Evolutionary conservation across 2,888 invertebrate genomes (phyloP).

Genomic region (Andrena bicolor): DNA sequence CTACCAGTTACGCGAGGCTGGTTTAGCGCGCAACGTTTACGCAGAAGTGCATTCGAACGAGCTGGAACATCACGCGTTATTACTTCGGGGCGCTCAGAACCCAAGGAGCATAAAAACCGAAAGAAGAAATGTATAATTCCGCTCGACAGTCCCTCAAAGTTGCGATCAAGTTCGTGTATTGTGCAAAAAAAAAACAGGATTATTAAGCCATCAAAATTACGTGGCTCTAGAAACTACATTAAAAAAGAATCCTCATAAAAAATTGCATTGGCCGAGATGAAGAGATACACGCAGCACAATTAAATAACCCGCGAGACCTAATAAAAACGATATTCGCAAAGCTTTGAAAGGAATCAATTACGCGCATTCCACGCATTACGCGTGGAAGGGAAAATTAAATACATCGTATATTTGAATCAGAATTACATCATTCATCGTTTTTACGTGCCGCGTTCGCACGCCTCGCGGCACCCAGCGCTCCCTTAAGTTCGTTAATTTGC

Average conservation of each 20-base stretch:
- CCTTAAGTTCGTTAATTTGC: no score
- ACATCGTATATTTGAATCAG: no score
- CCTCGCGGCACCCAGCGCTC: no score
- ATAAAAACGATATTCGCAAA: neutral
- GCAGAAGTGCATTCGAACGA: slow-evolving; percentile 21
- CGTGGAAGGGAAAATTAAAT: no score
- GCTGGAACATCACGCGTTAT: neutral
- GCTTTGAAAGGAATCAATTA: no score
- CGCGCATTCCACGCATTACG: no score
- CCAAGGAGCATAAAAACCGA: neutral
- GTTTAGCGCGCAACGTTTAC: slow-evolving; percentile 1
- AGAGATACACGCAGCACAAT: neutral
- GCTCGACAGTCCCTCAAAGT: neutral
- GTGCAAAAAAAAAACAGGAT: neutral
- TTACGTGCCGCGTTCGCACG: no score
- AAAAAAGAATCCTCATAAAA: no score
- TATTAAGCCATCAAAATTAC: neutral
- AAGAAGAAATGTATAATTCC: neutral
- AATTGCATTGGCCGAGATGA: no score
- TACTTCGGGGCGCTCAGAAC: neutral
- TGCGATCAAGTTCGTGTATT: no score
- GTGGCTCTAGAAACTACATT: no score
- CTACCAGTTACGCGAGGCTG: neutral
- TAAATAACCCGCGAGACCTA: neutral
- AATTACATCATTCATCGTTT: no score